phyloP scores from a whole-genome alignment of 2,113 vertebrate species.

The Leuciscus idus region DNA sequence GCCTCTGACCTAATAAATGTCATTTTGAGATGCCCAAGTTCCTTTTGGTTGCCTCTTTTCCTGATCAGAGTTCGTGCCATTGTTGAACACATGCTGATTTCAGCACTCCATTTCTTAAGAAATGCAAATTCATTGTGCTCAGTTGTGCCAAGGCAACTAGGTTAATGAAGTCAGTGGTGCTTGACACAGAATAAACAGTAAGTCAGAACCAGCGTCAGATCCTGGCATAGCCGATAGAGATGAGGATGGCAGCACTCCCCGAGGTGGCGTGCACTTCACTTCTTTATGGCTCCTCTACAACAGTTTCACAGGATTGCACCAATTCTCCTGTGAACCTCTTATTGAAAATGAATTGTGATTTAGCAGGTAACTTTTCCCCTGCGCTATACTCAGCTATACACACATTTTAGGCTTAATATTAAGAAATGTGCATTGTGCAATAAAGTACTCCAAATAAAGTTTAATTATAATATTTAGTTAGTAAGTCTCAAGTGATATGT shows the following conservation, averaged over 20 bases:
- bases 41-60: neutral
- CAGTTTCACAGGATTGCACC: neutral
- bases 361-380: neutral
- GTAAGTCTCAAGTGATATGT: too few species aligned
- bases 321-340: neutral
- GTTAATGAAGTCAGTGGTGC: constrained; percentile 21
- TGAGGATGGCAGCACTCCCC: neutral
- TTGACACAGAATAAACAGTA: neutral
- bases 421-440: too few species aligned
- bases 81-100: neutral
- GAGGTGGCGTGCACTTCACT: neutral
- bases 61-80: neutral
- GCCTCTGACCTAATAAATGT: constrained; percentile 19
- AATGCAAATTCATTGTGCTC: neutral
- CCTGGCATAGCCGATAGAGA: neutral
- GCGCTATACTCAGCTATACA: neutral
- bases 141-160: constrained; percentile 12
- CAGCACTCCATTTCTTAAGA: neutral
- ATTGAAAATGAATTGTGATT: constrained; percentile 9
- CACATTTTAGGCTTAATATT: too few species aligned
- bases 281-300: neutral
- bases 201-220: neutral
- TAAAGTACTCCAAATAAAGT: too few species aligned
- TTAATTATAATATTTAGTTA: too few species aligned
- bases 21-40: neutral